phyloP scores from a whole-genome alignment of 2,113 vertebrate genomes.

The Odocoileus virginianus region DNA sequence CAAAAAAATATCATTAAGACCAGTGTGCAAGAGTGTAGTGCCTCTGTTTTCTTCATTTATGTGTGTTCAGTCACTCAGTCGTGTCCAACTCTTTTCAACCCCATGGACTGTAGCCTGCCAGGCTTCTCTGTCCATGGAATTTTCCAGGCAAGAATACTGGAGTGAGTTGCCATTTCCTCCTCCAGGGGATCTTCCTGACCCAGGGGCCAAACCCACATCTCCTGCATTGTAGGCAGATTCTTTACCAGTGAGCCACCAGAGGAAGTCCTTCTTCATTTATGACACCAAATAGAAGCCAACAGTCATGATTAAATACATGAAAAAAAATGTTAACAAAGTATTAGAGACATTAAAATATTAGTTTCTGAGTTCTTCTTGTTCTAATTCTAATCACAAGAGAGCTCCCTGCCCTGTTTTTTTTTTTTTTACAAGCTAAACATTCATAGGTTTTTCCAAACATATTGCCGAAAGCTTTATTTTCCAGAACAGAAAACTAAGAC shows the following conservation, averaged over 20 bases:
- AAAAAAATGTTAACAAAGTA: neutral
- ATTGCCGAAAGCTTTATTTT: neutral
- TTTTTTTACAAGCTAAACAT: neutral
- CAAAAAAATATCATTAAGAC: neutral
- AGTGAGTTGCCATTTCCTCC: neutral
- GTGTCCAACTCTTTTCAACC: neutral
- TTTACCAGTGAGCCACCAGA: neutral
- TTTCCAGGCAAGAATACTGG: neutral
- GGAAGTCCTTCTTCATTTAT: neutral
- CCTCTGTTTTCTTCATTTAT: neutral
- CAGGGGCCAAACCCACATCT: neutral
- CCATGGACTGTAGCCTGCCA: neutral
- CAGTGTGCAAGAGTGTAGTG: neutral
- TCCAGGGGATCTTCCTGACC: neutral
- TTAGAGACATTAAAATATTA: neutral
- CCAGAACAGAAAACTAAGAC: neutral
- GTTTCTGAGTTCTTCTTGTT: neutral
- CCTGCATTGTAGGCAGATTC: neutral
- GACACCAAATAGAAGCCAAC: neutral
- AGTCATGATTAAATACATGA: neutral
- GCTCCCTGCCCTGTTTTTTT: neutral
- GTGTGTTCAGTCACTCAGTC: neutral
- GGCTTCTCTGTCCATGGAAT: neutral
- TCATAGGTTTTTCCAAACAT: neutral
- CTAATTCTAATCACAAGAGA: neutral